Conservation (phyloP, 1,140 invertebrate species). For the Agraylea sexmaculata region DNA sequence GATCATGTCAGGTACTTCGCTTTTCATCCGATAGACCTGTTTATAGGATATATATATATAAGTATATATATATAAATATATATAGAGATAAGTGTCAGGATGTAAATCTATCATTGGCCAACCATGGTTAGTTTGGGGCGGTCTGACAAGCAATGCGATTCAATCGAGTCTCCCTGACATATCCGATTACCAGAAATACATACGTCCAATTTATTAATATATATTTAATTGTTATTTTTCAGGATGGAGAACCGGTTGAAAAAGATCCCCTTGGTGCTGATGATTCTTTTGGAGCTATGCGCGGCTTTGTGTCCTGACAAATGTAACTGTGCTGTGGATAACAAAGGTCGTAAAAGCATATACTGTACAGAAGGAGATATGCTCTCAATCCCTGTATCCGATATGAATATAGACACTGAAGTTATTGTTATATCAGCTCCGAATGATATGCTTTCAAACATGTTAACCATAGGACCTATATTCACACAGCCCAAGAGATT, state of each 20-base stretch:
- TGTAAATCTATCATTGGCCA: too few relatives aligned
- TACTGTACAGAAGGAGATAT: constrained; percentile 48
- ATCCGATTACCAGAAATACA: too few relatives aligned
- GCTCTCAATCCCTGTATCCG: constrained; percentile 44
- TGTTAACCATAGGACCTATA: constrained; percentile 60
- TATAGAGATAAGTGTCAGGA: too few relatives aligned
- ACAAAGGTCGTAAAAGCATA: constrained; percentile 10
- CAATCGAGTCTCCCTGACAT: too few relatives aligned
- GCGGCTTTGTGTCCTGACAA: constrained; percentile 13
- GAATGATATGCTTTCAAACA: constrained; percentile 43
- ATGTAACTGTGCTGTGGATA: constrained; percentile 16
- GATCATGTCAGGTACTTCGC: too few relatives aligned
- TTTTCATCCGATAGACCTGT: too few relatives aligned
- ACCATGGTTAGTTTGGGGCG: too few relatives aligned
- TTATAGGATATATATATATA: too few relatives aligned
- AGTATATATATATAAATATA: too few relatives aligned
- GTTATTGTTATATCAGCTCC: constrained; percentile 60
- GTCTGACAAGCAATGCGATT: too few relatives aligned
- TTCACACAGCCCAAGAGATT: constrained; percentile 48
- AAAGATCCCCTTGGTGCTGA: constrained; percentile 11
- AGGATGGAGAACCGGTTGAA: constrained; percentile 16
- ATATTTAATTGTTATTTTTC: too few relatives aligned
- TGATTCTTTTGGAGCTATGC: not conserved
- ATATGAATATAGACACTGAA: constrained; percentile 49
- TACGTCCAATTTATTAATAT: too few relatives aligned